These are phyloP conservation scores for Anguilla obscura DNA, from an alignment of 2,797 vertebrate genomes.

Conservation along the genomic window DNA sequence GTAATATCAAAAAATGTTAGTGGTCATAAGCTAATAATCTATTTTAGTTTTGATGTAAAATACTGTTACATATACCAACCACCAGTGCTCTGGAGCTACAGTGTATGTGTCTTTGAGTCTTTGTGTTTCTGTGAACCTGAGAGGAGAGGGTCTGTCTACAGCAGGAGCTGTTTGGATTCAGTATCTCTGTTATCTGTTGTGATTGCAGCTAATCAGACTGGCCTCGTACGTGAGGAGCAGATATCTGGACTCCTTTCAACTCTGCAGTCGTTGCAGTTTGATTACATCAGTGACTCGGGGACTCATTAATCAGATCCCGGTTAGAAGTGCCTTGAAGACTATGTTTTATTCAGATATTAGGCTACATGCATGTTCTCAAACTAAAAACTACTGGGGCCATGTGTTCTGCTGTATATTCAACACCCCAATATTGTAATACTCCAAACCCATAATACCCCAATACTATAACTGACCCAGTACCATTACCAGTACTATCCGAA, in stretches of 20 bases:
- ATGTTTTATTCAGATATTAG: background rate
- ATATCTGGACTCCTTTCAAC: background rate
- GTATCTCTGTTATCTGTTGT: background rate
- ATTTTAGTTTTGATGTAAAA: background rate
- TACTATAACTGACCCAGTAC: too few relatives aligned
- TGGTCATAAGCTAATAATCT: background rate
- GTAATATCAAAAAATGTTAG: background rate
- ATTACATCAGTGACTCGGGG: background rate
- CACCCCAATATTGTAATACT: too few relatives aligned
- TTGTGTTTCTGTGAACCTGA: background rate
- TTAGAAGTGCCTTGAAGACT: background rate
- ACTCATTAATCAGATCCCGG: background rate
- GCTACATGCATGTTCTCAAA: background rate
- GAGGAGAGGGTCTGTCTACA: background rate
- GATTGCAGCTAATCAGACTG: background rate
- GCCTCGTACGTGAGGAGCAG: background rate
- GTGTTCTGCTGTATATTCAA: background rate
- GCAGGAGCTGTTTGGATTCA: background rate
- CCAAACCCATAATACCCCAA: too few relatives aligned
- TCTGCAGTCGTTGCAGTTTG: background rate
- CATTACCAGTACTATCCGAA: too few relatives aligned
- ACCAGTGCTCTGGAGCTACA: background rate
- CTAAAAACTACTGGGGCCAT: background rate
- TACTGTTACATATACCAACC: background rate
- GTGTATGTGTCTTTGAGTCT: background rate